Evolutionary conservation across 1,140 invertebrate species (phyloP).

Genomic region (Phthorimaea operculella): DNA sequence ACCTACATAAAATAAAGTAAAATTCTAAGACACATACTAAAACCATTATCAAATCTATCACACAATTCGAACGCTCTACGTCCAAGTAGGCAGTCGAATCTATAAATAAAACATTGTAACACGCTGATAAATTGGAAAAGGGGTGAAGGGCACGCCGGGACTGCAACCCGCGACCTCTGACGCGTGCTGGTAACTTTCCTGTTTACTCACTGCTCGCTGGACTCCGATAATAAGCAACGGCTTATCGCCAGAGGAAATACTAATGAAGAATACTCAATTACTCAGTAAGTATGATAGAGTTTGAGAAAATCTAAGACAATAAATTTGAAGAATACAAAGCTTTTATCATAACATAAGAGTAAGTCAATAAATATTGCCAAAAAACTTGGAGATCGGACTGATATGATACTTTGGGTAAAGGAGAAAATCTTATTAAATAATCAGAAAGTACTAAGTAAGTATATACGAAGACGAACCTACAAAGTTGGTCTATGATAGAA

Average conservation of each 20-base stretch:
- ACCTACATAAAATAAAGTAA: neutral
- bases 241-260: neutral
- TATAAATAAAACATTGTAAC: neutral
- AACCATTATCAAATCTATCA: neutral
- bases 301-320: too few relatives aligned
- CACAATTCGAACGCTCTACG: constrained; percentile 2
- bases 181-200: constrained; percentile 57
- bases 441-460: too few relatives aligned
- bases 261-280: neutral
- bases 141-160: constrained; percentile 40
- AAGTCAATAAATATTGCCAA: too few relatives aligned
- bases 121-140: constrained; percentile 15
- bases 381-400: too few relatives aligned
- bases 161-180: constrained; percentile 32
- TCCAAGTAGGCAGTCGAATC: neutral
- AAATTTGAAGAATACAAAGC: too few relatives aligned
- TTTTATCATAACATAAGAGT: too few relatives aligned
- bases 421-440: too few relatives aligned
- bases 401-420: too few relatives aligned
- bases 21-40: neutral
- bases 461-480: too few relatives aligned
- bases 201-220: constrained; percentile 31
- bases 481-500: too few relatives aligned
- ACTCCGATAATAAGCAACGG: neutral
- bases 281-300: neutral